phyloP scores from a whole-genome alignment of 2,888 invertebrate genomes.

The Steinernema carpocapsae region DNA sequence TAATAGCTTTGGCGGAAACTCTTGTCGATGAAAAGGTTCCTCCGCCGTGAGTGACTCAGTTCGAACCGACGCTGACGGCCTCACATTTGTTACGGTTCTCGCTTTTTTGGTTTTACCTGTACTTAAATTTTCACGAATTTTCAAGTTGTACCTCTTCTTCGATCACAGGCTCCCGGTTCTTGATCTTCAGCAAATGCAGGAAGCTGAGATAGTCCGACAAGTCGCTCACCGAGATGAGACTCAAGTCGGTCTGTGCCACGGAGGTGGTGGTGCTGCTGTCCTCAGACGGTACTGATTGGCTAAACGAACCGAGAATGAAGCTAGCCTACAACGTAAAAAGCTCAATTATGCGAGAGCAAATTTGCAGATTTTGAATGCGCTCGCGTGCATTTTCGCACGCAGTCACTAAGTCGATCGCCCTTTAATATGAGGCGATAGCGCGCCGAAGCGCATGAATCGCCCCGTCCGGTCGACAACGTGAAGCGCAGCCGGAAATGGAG shows the following conservation, averaged over 20 bases:
- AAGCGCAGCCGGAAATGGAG: conserved; percentile 20
- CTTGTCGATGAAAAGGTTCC: background rate
- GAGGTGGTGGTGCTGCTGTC: conserved; percentile 31
- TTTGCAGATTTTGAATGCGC: conserved; percentile 12
- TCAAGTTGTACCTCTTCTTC: conserved; percentile 20
- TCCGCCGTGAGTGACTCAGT: background rate
- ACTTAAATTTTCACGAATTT: background rate
- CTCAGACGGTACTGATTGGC: conserved; percentile 30
- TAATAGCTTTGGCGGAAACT: conserved; percentile 23
- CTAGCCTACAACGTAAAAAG: background rate
- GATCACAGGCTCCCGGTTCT: conserved; percentile 27
- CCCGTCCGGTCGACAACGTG: background rate
- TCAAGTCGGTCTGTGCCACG: conserved; percentile 27
- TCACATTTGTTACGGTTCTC: background rate
- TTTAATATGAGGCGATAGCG: background rate
- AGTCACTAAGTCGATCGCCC: background rate
- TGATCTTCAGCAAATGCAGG: conserved; percentile 29
- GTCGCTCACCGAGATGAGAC: conserved; percentile 28
- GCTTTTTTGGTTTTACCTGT: background rate
- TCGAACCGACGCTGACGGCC: no score
- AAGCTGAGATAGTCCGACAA: conserved; percentile 32
- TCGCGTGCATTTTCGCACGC: background rate
- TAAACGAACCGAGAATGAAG: background rate
- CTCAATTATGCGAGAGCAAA: conserved; percentile 15
- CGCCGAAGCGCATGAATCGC: conserved; percentile 1